A percentile compares a stretch with the other conserved stretches of the same genome.
These are phyloP conservation scores for Acinonyx jubatus DNA, from an alignment of 2,113 vertebrate genomes.

Conservation along the genomic window DNA sequence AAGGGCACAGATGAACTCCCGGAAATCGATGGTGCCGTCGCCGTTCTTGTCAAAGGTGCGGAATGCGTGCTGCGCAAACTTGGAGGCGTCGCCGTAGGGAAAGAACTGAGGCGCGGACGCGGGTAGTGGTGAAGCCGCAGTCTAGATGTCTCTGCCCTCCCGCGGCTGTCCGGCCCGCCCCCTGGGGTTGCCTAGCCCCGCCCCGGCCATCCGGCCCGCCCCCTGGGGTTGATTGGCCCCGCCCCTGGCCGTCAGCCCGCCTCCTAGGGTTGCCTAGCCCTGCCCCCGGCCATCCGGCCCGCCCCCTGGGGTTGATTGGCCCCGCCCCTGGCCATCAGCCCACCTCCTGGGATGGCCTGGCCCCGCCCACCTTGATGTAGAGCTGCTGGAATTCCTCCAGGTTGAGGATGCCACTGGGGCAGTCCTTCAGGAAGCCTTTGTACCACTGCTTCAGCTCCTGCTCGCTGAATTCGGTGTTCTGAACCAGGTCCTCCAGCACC, in stretches of 20 bases:
- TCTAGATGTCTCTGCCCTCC: fast-evolving
- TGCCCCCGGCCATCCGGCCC: constrained; percentile 64
- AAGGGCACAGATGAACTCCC: constrained; percentile 98
- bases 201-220: fast-evolving
- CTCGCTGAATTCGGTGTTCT: constrained; percentile 97
- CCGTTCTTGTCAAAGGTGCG: constrained; percentile 99
- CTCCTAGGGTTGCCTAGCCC: not conserved
- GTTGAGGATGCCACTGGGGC: constrained; percentile 97
- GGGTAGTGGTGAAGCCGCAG: fast-evolving
- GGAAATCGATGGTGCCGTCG: constrained; percentile 98
- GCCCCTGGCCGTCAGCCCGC: not conserved
- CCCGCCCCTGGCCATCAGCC: constrained; percentile 60
- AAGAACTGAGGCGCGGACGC: constrained; percentile 89
- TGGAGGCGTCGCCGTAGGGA: constrained; percentile 97
- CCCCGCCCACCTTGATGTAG: constrained; percentile 93
- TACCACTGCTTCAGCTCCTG: constrained; percentile 99
- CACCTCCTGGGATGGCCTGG: too few relatives aligned
- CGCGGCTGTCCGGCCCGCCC: fast-evolving
- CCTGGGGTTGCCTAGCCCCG: not conserved
- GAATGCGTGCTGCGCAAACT: constrained; percentile 98
- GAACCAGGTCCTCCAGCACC: constrained; percentile 96
- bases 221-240: not conserved
- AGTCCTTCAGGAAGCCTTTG: constrained; percentile 99
- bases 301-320: too few relatives aligned
- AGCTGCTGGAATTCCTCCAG: constrained; percentile 99